Evolutionary conservation across 2,113 vertebrate species (phyloP).

Genomic region (Thalassarche chlororhynchos): DNA sequence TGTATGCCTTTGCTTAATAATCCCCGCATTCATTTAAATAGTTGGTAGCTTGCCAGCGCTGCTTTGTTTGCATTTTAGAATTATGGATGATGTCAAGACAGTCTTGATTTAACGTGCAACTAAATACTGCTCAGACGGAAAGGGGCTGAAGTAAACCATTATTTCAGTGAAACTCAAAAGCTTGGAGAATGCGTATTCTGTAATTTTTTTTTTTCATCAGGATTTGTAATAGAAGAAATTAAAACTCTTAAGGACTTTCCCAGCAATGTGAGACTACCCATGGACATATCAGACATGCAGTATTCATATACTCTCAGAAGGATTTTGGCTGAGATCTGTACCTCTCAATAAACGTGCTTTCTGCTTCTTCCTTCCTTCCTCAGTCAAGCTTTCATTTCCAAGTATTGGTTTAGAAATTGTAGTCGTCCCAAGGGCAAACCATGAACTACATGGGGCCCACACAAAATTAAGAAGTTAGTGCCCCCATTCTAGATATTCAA

Average conservation of each 20-base stretch:
- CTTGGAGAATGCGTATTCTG: background rate
- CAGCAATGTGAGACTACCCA: background rate
- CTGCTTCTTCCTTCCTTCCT: background rate
- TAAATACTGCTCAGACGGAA: background rate
- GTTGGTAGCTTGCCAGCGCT: background rate
- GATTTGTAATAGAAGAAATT: background rate
- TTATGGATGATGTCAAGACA: slow-evolving; percentile 9
- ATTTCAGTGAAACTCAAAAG: background rate
- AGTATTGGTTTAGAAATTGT: background rate
- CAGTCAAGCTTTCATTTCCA: background rate
- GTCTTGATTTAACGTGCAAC: background rate
- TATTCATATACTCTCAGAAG: background rate
- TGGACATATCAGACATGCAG: background rate
- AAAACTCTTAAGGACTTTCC: background rate
- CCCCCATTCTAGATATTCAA: background rate
- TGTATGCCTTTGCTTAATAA: background rate
- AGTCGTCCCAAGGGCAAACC: background rate
- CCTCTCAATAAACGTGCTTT: background rate
- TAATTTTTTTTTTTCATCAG: background rate
- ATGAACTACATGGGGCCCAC: background rate
- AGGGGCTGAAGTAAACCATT: background rate
- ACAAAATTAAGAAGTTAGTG: background rate
- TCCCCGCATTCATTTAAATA: background rate
- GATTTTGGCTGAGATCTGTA: background rate
- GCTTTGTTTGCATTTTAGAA: background rate